These are phyloP conservation scores for Hirtodrosophila duncani DNA, from an alignment of 2,888 invertebrate species.

Conservation along the genomic window DNA sequence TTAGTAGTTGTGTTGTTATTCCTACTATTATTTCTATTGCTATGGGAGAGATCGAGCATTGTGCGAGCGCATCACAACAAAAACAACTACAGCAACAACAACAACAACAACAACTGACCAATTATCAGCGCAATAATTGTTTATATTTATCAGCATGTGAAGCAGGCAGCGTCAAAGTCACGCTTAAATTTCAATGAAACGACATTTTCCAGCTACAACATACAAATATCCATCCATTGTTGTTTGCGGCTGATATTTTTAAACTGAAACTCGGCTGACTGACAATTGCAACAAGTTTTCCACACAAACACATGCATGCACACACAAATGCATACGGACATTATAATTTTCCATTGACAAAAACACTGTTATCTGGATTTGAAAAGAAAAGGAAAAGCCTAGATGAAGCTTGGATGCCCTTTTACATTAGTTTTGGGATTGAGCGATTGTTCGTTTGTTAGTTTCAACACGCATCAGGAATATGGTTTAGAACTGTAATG, in stretches of 20 bases:
- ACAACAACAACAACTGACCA: conserved; percentile 22
- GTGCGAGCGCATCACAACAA: no score
- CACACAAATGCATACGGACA: no score
- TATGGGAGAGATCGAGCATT: conserved; percentile 26
- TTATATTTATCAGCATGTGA: conserved; percentile 67
- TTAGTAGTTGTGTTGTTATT: conserved; percentile 24
- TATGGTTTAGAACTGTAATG: no score
- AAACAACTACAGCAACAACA: no score
- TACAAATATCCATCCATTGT: conserved; percentile 31
- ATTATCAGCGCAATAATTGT: conserved; percentile 69
- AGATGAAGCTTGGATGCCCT: conserved; percentile 2
- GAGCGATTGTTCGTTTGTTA: no score
- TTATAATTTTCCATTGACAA: conserved; percentile 54
- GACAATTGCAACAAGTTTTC: conserved; percentile 31
- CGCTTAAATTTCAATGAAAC: conserved; percentile 61
- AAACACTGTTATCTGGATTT: conserved; percentile 27
- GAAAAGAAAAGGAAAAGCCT: conserved; percentile 2
- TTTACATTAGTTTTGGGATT: no score
- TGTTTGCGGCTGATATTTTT: neutral
- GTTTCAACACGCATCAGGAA: no score
- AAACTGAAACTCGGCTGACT: no score
- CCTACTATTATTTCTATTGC: conserved; percentile 26
- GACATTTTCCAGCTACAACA: conserved; percentile 28
- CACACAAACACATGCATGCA: no score
- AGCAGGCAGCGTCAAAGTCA: conserved; percentile 56